These are phyloP conservation scores for Tholera decimalis DNA, from an alignment of 2,888 invertebrate species.

Conservation along the genomic window DNA sequence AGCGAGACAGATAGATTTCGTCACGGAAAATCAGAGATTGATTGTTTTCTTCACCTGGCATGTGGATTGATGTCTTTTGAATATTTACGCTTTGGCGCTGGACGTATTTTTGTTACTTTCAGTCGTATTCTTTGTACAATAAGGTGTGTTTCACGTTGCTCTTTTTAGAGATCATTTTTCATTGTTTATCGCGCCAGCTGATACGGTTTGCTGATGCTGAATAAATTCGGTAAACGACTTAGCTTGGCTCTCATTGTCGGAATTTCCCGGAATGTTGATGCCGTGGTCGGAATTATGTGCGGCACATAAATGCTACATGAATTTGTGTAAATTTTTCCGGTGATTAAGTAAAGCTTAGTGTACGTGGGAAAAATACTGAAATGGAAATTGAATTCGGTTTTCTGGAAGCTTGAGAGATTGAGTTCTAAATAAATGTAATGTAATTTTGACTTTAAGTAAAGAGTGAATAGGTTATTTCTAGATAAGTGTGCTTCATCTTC, in stretches of 20 bases:
- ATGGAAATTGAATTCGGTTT: constrained; percentile 28
- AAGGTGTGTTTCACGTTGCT: constrained; percentile 43
- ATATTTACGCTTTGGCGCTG: constrained; percentile 65
- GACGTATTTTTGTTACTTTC: constrained; percentile 51
- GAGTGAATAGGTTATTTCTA: no score
- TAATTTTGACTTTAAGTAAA: no score
- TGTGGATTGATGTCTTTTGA: constrained; percentile 73
- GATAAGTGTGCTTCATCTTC: no score
- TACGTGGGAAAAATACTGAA: constrained; percentile 30
- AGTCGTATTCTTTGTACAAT: constrained; percentile 15
- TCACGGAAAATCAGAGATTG: constrained; percentile 74
- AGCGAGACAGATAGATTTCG: constrained; percentile 62
- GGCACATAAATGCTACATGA: constrained; percentile 36
- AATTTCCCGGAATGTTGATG: constrained; percentile 50
- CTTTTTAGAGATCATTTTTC: constrained; percentile 55
- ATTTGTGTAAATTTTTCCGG: constrained; percentile 29
- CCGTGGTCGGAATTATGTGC: constrained; percentile 34
- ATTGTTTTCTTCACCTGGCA: constrained; percentile 73
- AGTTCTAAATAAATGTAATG: constrained; percentile 1
- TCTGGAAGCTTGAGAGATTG: neutral
- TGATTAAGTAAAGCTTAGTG: constrained; percentile 21
- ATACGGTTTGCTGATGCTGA: constrained; percentile 62
- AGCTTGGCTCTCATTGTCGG: constrained; percentile 41
- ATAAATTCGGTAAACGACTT: constrained; percentile 62
- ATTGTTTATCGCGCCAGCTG: constrained; percentile 63